Evolutionary conservation across 2,888 invertebrate genomes (phyloP), one percentile per base, ranked within the genome.

Genomic region (Caradrina clavipalpis): DNA sequence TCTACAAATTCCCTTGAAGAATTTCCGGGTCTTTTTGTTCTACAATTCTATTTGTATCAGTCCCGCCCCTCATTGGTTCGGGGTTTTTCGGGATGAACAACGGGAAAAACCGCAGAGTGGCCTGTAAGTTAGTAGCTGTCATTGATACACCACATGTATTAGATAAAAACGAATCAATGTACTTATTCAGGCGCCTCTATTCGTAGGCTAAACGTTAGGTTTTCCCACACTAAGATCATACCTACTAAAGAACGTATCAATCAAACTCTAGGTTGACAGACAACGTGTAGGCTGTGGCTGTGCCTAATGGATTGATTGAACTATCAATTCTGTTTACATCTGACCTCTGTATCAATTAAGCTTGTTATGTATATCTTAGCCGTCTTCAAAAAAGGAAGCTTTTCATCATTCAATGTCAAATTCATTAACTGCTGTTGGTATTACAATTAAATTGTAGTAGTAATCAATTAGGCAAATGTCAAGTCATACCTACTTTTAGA

Each of bases 11-110:
- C 84, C 84, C 80, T 78, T 69, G 64, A 59, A 75, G 59, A 60
- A 85, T 84, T 87, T 86, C 87, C 87, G 86, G 87, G 85, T 85
- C 66, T 80, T 59, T 78, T 73, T 69, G 62, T 75, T 63, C 45
- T 56, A 60, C 53, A 49, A 26, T 54, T 74, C 53, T 53, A 74
- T 77, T 61, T 62, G n/a, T 51, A 57, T 5, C 5, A 15, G 19
- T 61, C 31, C 61, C 54, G 60, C 57, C 39, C 60, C 8, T 50
- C 39, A 4, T 42, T 8, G 15, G 2, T 15, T 51, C 4, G 35
- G 56, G 49, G 45, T 19, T 72, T 73, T 74, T 45, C 42, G 15
- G 42, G 42, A 22, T 22, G 19, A 50, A 21, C 49, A 49, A 53
- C 7, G 19, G 26, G 47, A 21, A 61, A 75, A 61, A 49, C 22